These are phyloP conservation scores for Chondrilla cf. caribensis DNA, from an alignment of 37 sponge, comb jelly and placozoan species.

Conservation along the genomic window DNA sequence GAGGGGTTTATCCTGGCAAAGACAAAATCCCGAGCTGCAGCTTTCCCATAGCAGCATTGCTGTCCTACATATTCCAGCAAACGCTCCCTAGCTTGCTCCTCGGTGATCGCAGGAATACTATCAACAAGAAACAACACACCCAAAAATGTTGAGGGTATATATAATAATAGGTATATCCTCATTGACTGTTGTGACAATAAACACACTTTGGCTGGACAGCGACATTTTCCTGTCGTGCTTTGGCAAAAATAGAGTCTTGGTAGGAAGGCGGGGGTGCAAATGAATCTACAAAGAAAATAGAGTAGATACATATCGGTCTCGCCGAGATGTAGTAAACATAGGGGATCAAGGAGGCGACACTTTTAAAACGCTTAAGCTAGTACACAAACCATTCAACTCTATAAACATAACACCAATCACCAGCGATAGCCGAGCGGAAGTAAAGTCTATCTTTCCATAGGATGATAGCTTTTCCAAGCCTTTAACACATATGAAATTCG, in stretches of 20 bases:
- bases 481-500: too few relatives aligned
- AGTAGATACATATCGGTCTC: not conserved
- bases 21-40: conserved; percentile 55
- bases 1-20: conserved; percentile 60
- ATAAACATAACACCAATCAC: too few relatives aligned
- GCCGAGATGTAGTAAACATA: too few relatives aligned
- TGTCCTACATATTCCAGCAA: conserved; percentile 30
- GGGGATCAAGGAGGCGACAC: too few relatives aligned
- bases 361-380: too few relatives aligned
- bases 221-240: not conserved
- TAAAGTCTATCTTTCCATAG: too few relatives aligned
- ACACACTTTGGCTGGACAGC: not conserved
- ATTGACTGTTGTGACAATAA: too few relatives aligned
- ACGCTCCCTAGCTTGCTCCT: conserved; percentile 60
- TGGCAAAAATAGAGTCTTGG: conserved; percentile 23
- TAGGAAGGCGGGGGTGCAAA: conserved; percentile 20
- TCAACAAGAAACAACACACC: not conserved
- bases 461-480: too few relatives aligned
- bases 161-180: too few relatives aligned
- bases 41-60: conserved; percentile 70
- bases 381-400: too few relatives aligned
- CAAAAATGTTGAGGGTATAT: not conserved
- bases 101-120: conserved; percentile 52
- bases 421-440: too few relatives aligned
- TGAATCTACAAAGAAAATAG: not conserved